Evolutionary conservation across 2,113 vertebrate species (phyloP), one percentile per base, ranked within the genome.

Genomic region (Syrrhaptes paradoxus): DNA sequence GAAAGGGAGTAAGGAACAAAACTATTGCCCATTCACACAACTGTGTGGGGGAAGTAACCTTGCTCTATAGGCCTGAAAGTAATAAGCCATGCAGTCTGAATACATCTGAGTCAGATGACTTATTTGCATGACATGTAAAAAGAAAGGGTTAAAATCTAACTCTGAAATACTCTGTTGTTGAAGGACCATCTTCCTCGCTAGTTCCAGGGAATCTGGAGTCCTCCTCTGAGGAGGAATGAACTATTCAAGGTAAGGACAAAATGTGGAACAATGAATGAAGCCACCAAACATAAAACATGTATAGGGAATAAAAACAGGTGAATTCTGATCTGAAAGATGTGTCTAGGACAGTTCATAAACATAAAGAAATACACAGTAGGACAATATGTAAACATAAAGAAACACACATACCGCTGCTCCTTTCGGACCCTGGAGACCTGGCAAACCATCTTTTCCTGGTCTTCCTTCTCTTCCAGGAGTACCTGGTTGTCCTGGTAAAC

Each of bases 381-480:
- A 46, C 48, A 68, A 21, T 9, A 66, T 7, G 6, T 36, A 71
- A 61, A 75, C 61, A 65, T 31, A 72, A 72, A 61, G 34, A 85
- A 73, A 85, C 36, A 80, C 28, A 98, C 98, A 90, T 98, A 99
- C 99, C 68, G 99, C 97, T 81, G 97, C 97, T 97, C 99, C 99
- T 98, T 99, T 99, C 12, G 92, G 94, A 52, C 99, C 99, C 9
- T 98, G 98, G 6, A 41, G 29, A 46, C 99, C 99, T 9, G 98
- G 98, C 7, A 81, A 28, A 22, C 99, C 99, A 41, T 99, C 98
- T 94, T 96, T 98, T 62, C 99, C 99, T 10, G 98, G 98, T 29
- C 95, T 49, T 89, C 99, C 99, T 52, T 98, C 98, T 94, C 92
- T 90, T 32, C 99, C 99, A 26, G 98, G 98, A 68, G 21, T 55